A percentile compares a stretch with the other conserved stretches of the same genome.
phyloP scores from a whole-genome alignment of 1,140 invertebrate genomes.

The Meteorus sp. region DNA sequence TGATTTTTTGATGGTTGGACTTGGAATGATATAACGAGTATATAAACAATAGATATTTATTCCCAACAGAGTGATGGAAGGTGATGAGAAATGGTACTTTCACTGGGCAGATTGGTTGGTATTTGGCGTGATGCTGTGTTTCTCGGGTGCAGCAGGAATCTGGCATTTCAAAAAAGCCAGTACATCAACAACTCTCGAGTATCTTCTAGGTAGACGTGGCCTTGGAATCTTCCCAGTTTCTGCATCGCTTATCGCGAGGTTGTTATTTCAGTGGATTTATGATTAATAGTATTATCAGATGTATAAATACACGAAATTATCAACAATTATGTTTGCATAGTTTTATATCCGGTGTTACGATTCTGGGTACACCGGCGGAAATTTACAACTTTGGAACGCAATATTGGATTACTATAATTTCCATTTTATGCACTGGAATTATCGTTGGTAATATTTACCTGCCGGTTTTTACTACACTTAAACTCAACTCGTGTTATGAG shows the following conservation, averaged over 20 bases:
- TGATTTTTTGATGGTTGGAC: no score
- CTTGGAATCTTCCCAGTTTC: conserved; percentile 78
- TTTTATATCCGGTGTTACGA: conserved; percentile 87
- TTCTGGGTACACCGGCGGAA: conserved; percentile 85
- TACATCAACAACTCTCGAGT: conserved; percentile 62
- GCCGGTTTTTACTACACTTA: conserved; percentile 79
- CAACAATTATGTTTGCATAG: conserved; percentile 49
- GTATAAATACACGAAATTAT: not conserved
- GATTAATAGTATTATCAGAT: conserved; percentile 7
- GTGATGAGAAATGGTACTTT: conserved; percentile 46
- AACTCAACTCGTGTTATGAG: conserved; percentile 83
- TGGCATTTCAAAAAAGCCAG: conserved; percentile 51
- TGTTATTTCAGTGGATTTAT: conserved; percentile 7
- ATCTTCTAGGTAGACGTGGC: conserved; percentile 72
- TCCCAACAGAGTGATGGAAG: conserved; percentile 22
- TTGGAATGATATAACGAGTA: no score
- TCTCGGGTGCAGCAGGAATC: conserved; percentile 57
- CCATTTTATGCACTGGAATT: conserved; percentile 68
- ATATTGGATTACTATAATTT: conserved; percentile 75
- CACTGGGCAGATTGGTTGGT: conserved; percentile 63
- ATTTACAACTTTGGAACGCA: conserved; percentile 84
- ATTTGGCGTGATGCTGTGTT: conserved; percentile 61
- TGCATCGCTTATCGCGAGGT: conserved; percentile 83
- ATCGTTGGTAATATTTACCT: conserved; percentile 75
- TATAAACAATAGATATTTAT: conserved; percentile 1